Evolutionary conservation across 2,888 invertebrate species (phyloP).

Genomic region (Pimpla rufipes): DNA sequence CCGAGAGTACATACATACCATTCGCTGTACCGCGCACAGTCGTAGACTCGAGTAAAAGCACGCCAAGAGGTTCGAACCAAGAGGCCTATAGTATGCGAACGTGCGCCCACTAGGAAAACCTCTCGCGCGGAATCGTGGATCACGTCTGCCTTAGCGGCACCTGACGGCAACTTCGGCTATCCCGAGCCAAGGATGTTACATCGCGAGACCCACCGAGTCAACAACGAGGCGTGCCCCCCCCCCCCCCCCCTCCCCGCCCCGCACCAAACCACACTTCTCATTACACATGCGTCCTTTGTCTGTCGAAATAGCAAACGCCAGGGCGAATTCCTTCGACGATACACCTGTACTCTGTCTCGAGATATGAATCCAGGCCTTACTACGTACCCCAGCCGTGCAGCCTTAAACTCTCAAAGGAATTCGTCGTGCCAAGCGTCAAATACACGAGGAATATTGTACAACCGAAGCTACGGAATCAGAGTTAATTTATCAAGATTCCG

Average conservation of each 20-base stretch:
- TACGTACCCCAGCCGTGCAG: too few species aligned
- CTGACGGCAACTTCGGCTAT: conserved; percentile 15
- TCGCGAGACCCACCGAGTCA: conserved; percentile 25
- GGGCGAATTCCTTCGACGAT: neutral
- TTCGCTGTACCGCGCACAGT: conserved; percentile 27
- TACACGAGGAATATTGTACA: neutral
- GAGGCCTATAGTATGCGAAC: conserved; percentile 18
- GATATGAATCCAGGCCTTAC: conserved; percentile 4
- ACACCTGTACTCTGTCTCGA: neutral
- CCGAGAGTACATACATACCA: conserved; percentile 7
- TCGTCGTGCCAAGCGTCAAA: neutral
- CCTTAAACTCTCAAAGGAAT: neutral
- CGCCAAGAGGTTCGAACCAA: conserved; percentile 57
- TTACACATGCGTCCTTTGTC: conserved; percentile 35
- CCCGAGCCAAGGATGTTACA: conserved; percentile 22
- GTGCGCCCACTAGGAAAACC: conserved; percentile 49
- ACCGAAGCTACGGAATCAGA: neutral
- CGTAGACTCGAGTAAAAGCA: conserved; percentile 41
- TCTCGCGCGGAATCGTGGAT: conserved; percentile 57
- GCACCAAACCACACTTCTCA: neutral
- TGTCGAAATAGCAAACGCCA: conserved; percentile 22
- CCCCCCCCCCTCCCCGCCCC: too few species aligned
- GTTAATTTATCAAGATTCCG: neutral
- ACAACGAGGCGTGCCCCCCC: neutral
- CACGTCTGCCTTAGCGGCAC: conserved; percentile 42